phyloP scores from a whole-genome alignment of 2,113 vertebrate species.

The Columba janthina region DNA sequence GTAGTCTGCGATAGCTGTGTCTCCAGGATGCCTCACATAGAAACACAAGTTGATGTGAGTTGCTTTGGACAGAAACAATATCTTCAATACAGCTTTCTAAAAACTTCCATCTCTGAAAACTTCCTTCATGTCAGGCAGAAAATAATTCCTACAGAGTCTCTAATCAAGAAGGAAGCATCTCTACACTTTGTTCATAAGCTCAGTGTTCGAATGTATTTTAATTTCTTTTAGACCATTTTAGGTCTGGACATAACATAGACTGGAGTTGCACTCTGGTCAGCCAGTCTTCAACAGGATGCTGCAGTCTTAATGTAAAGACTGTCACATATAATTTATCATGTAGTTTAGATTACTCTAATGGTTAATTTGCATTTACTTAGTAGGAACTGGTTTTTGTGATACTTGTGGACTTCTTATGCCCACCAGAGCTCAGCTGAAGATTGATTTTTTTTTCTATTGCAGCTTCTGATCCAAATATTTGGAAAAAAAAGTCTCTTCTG shows the following conservation, averaged over 20 bases:
- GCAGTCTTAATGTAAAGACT: not conserved
- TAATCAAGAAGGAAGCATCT: not conserved
- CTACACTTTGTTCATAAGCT: not conserved
- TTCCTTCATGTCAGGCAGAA: not conserved
- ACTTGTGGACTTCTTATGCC: fast-evolving
- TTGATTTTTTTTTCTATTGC: not conserved
- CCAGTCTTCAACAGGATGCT: not conserved
- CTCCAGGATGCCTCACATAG: not conserved
- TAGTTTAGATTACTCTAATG: not conserved
- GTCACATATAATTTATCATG: not conserved
- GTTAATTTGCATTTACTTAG: not conserved
- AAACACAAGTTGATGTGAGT: not conserved
- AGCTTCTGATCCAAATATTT: not conserved
- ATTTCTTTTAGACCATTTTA: not conserved
- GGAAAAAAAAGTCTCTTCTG: not conserved
- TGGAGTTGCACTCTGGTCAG: not conserved
- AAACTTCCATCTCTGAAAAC: not conserved
- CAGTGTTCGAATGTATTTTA: not conserved
- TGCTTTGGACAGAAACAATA: not conserved
- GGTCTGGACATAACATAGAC: not conserved
- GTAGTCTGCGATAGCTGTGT: not conserved
- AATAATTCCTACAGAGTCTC: not conserved
- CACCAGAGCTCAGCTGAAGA: not conserved
- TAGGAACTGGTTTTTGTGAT: not conserved
- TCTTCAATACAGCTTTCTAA: not conserved